Evolutionary conservation across 2,888 invertebrate species (phyloP), one percentile per base, ranked within the genome.

Genomic region (Nomada flava): DNA sequence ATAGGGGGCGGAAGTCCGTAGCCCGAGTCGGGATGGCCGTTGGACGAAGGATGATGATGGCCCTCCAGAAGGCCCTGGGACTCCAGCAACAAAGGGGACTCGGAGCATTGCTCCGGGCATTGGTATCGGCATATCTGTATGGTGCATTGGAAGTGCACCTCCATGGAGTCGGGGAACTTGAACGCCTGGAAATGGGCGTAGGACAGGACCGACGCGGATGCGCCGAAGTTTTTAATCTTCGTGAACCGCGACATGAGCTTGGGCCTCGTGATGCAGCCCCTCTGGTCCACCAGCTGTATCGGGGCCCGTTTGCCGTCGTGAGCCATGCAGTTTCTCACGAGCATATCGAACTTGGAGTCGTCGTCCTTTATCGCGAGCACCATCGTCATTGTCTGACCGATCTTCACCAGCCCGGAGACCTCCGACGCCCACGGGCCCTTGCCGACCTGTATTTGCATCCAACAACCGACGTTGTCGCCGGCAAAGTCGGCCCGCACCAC

Each of bases 401-500:
- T 98, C 94, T 98, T 98, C 0, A 98, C 98, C 67, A 98, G 95
- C 0, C 98, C 98, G 0, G 98, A 98, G 0, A 98, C 98, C 94
- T 98, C 98, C 0, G 98, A 98, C 13, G 98, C 98, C 98, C 98
- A 98, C 0, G 98, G 98, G 29, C 98, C 98, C 92, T 98, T 98
- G 57, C 98, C 98, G 4, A 98, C 98, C 95, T 98, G 98, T 87
- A 98, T 98, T 93, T 98, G 98, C 98, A 98, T 98, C 98, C 98
- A 98, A 94, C 98, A 98, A 23, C 98, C 98, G 2, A 98, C 98
- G 91, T 98, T 98, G 91, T 98, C 98, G 0, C 98, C 98, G 77
- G 98, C 98, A 88, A 98, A 98, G 91, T 98, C 98, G 3, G 98
- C 98, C 71, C 98, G 95, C n/a, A 98, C 98, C 5, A 98, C 98